Evolutionary conservation across 2,888 invertebrate species (phyloP), one percentile per base, ranked within the genome.

Genomic region (Uropetala carovei): DNA sequence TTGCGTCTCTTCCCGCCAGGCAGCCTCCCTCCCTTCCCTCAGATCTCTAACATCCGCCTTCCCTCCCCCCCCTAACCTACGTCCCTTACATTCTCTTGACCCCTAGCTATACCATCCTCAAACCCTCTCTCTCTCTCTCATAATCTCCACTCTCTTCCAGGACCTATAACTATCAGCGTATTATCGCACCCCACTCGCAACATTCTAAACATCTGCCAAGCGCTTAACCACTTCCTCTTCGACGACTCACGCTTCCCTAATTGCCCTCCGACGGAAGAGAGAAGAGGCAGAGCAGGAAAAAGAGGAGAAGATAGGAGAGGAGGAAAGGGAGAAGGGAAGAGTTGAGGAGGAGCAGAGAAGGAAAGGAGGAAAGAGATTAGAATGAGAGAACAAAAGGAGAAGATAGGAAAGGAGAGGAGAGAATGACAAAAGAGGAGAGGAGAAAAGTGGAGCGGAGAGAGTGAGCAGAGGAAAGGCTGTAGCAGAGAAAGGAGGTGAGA

Each of bases 131-230:
- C 64, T 11, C 64, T 64, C 16, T 64, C 64, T 64, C 64, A 18
- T 57, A 43, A 83, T 56, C 86, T 86, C 60, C 0, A 59, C 4
- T 8, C 60, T 58, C 59, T n/a, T 18, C 86, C 60, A 86, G 59
- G 30, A 30, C 60, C 60, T 64, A 43, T 43, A 43, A 43, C 89
- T 68, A 89, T 89, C 89, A 64, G 64, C 89, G 89, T 64, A 64
- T 89, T 89, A 89, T 89, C 89, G 59, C 86, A 60, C 86, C 60
- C 86, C 27, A 27, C 86, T 86, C 59, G 64, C 64, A 43, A 64
- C 89, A 64, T 89, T 89, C 89, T 89, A 64, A 64, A 89, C 89
- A 89, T 89, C 89, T 89, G 89, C 89, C 86, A 27, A 30, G 83
- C 83, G 56, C 83, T 43, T 83, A 16, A 8, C n/a, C 16, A 16